Conservation (phyloP, 1,140 invertebrate species). For the Harpegnathos saltator region DNA sequence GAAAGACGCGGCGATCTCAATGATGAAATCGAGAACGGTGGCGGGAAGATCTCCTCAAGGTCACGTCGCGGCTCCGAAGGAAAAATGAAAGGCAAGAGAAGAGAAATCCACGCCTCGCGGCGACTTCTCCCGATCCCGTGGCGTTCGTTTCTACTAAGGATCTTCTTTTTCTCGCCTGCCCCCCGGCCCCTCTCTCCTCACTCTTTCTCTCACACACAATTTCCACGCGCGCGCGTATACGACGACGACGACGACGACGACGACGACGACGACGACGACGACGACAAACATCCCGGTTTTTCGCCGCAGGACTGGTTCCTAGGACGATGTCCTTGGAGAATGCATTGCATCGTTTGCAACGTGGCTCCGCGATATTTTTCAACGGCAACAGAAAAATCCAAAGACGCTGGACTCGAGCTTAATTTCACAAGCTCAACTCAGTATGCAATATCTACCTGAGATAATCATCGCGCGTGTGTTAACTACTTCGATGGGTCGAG, state of each 20-base stretch:
- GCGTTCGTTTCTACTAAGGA: no score
- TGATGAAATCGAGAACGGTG: constrained; percentile 83
- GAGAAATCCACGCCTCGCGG: constrained; percentile 29
- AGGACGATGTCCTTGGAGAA: constrained; percentile 68
- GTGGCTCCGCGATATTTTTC: constrained; percentile 10
- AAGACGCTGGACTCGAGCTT: not conserved
- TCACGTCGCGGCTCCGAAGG: constrained; percentile 77
- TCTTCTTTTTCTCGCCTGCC: no score
- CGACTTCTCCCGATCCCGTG: not conserved
- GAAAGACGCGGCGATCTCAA: constrained; percentile 63
- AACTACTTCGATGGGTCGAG: no score
- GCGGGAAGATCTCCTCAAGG: constrained; percentile 84
- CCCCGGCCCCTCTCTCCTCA: not conserved
- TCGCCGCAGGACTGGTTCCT: constrained; percentile 68
- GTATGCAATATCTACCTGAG: no score
- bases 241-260: constrained; percentile 2
- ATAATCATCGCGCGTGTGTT: no score
- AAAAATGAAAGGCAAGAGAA: constrained; percentile 83
- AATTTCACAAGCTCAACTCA: no score
- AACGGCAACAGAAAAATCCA: not conserved
- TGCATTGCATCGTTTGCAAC: constrained; percentile 34
- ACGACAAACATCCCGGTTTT: constrained; percentile 56
- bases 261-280: not conserved
- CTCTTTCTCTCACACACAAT: constrained; percentile 32
- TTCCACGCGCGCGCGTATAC: constrained; percentile 59